Conservation (phyloP, 2,888 invertebrate species). For the Magallana nippona region DNA sequence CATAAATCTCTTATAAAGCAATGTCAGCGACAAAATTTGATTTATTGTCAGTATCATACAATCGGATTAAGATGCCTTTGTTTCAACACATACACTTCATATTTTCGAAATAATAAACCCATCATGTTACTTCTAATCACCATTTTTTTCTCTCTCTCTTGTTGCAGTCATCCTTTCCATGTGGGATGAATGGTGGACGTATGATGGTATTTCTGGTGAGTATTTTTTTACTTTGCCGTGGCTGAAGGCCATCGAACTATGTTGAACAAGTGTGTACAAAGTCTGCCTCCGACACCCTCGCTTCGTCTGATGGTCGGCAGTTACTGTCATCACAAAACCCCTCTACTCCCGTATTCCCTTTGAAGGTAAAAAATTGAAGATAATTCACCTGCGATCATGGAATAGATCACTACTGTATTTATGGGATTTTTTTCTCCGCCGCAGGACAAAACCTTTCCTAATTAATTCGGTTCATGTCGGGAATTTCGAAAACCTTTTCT, state of each 20-base stretch:
- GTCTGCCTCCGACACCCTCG: background rate
- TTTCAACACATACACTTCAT: background rate
- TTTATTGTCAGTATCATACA: too few species aligned
- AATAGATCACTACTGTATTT: slow-evolving; percentile 6
- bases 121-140: too few species aligned
- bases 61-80: too few species aligned
- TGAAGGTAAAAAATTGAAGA: background rate
- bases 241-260: background rate
- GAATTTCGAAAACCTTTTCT: background rate
- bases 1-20: too few species aligned
- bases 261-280: background rate
- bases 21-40: too few species aligned
- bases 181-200: slow-evolving; percentile 30
- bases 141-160: too few species aligned
- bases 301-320: background rate
- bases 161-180: background rate
- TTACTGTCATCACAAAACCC: background rate
- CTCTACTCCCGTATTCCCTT: slow-evolving; percentile 7
- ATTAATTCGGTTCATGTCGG: background rate
- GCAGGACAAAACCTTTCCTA: background rate
- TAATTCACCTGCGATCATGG: slow-evolving; percentile 5
- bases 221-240: background rate
- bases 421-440: background rate
- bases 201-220: slow-evolving; percentile 19
- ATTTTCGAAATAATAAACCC: slow-evolving; percentile 6